Percentiles rank a stretch among this genome's conserved stretches.
Conservation (phyloP, 92 coral and sea anemone genomes). For the Chrysogorgia sp. region DNA sequence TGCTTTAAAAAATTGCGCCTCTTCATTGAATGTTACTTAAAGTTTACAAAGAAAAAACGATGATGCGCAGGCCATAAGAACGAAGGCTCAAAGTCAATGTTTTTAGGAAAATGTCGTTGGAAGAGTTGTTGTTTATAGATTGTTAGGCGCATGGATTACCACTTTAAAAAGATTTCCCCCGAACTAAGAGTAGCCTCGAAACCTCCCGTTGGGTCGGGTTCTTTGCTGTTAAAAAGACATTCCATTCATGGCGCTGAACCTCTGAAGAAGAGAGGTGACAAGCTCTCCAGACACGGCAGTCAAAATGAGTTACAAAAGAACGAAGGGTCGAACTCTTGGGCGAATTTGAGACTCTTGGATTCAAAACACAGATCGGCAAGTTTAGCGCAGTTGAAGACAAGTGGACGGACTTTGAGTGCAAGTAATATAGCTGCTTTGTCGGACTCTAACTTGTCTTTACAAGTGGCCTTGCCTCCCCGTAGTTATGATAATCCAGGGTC, state of each 20-base stretch:
- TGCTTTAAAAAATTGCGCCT: too few species aligned
- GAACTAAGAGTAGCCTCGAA: constrained; percentile 24
- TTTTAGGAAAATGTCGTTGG: too few species aligned
- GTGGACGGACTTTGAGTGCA: constrained; percentile 76
- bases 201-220: constrained; percentile 28
- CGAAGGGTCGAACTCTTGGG: constrained; percentile 20
- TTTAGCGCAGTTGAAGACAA: constrained; percentile 25
- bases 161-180: constrained; percentile 50
- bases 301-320: neutral
- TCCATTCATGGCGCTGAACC: constrained; percentile 19
- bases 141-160: constrained; percentile 57
- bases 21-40: too few species aligned
- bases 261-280: constrained; percentile 2
- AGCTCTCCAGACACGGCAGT: constrained; percentile 1
- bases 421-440: constrained; percentile 96
- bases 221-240: constrained; percentile 3
- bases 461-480: constrained; percentile 48
- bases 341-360: constrained; percentile 15
- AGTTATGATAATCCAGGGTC: constrained; percentile 26
- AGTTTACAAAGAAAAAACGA: too few species aligned
- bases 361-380: constrained; percentile 31
- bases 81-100: too few species aligned
- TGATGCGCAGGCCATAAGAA: too few species aligned
- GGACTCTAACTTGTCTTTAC: constrained; percentile 28
- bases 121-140: too few species aligned